A percentile compares a stretch with the other conserved stretches of the same genome.
These are phyloP conservation scores for Ceratotherium simum DNA, from an alignment of 2,113 vertebrate species.

Conservation along the genomic window DNA sequence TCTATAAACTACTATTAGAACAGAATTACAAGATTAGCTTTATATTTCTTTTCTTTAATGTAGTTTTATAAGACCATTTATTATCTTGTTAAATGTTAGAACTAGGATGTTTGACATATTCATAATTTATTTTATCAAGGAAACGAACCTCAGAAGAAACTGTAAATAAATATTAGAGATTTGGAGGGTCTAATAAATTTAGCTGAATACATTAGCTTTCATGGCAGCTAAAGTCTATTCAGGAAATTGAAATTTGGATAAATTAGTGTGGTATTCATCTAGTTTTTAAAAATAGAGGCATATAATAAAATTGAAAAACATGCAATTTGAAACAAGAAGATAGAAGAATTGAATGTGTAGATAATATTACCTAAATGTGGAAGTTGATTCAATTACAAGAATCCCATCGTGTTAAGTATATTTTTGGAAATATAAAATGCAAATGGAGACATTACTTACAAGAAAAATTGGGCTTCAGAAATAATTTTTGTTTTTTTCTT, in stretches of 20 bases:
- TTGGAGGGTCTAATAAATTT: conserved; percentile 56
- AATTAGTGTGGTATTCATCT: conserved; percentile 52
- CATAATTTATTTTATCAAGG: conserved; percentile 71
- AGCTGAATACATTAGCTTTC: conserved; percentile 41
- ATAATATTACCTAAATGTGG: background rate
- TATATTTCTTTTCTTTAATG: conserved; percentile 50
- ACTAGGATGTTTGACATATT: conserved; percentile 57
- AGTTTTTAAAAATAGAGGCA: conserved; percentile 50
- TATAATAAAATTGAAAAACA: conserved; percentile 10
- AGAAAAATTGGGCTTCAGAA: background rate
- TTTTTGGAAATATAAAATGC: background rate
- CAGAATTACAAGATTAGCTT: conserved; percentile 59
- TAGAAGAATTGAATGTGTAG: background rate
- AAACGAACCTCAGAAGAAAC: conserved; percentile 58
- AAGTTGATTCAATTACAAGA: background rate
- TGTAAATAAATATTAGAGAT: conserved; percentile 71
- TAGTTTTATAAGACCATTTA: conserved; percentile 52
- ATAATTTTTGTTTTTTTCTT: background rate
- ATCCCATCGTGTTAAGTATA: background rate
- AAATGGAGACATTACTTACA: background rate
- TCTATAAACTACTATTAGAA: conserved; percentile 31
- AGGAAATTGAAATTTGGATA: conserved; percentile 65
- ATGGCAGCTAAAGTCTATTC: conserved; percentile 8
- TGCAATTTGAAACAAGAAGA: conserved; percentile 1
- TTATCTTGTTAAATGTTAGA: conserved; percentile 73